Evolutionary conservation across 2,888 invertebrate species (phyloP).

Genomic region (Fragum whitleyi): DNA sequence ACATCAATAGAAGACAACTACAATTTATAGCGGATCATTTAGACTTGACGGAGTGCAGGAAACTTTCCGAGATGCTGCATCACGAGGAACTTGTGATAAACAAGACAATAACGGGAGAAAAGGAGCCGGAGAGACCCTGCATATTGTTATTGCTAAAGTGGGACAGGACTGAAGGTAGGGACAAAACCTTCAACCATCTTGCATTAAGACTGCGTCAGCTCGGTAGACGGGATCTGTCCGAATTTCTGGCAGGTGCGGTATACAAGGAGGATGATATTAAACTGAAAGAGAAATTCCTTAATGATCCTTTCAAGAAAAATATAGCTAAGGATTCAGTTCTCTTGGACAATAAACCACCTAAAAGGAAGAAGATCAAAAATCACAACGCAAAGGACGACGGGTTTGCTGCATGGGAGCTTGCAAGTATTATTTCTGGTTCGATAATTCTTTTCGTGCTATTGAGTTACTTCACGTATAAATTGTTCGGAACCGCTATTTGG

Average conservation of each 20-base stretch:
- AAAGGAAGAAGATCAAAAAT: slow-evolving; percentile 5
- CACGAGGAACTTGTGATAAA: slow-evolving; percentile 60
- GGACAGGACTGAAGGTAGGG: slow-evolving; percentile 71
- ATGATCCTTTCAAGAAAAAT: slow-evolving; percentile 71
- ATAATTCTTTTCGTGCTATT: slow-evolving; percentile 23
- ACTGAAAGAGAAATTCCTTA: slow-evolving; percentile 66
- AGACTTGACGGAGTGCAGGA: slow-evolving; percentile 70
- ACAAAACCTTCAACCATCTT: slow-evolving; percentile 77
- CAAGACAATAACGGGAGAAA: slow-evolving; percentile 4
- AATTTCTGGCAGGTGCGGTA: slow-evolving; percentile 73
- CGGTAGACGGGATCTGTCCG: slow-evolving; percentile 72
- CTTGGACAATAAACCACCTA: slow-evolving; percentile 41
- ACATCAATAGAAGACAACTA: slow-evolving; percentile 79
- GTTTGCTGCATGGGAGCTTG: slow-evolving; percentile 43
- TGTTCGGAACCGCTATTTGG: slow-evolving; percentile 49
- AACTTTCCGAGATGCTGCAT: slow-evolving; percentile 70
- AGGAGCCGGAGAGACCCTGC: slow-evolving; percentile 68
- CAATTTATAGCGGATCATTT: slow-evolving; percentile 79
- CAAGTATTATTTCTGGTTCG: slow-evolving; percentile 35
- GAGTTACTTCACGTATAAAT: slow-evolving; percentile 41
- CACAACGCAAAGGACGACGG: neutral
- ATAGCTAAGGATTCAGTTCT: slow-evolving; percentile 66
- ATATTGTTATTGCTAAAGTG: slow-evolving; percentile 72
- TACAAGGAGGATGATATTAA: slow-evolving; percentile 73
- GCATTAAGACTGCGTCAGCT: slow-evolving; percentile 75